Base-by-base conservation (phyloP, 2,113 vertebrate species). In the Halichoerus grypus region DNA sequence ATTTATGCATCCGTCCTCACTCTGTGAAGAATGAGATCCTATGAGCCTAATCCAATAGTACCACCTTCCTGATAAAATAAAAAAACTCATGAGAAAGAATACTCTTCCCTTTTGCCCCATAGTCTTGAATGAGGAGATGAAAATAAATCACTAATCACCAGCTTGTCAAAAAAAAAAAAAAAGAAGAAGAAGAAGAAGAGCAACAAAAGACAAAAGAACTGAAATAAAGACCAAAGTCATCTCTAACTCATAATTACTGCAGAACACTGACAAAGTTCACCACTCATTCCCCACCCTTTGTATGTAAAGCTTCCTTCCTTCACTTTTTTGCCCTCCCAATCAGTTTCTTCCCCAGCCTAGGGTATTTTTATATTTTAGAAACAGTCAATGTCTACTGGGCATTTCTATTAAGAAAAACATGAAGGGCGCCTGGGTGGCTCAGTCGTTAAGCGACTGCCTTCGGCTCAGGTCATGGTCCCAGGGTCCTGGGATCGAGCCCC, bases 361-460 rank as follows among this genome's bases (percentile, higher is more conserved):
- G 22, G 18, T 33, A 88, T 67, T 86, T 53, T 96, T 57, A 95
- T 36, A 84, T 63, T 92, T 93, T 63, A 80, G n/a, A 90, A 33
- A 69, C 11, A 13, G 33, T 14, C 83, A 91, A 83, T 36, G 83
- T 6, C 69, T 28, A 69, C 0, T 1, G 1, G 18, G 15, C 28
- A 46, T 72, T 67, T 84, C 87, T 28, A 8, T 33, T 67, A 10
- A 36, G 51, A n/a, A 63, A 91, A 55, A 26, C 1, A 1, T 7
- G 14, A 49, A 36, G 36, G 36, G 36, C 36, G 36, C 36, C 36
- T 36, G 36, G 36, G 36, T 36, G 36, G 36, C 36, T 36, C 36
- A 36, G 36, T 36, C 36, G 36, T 36, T 36, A 36, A 36, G 36
- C 36, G 36, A 36, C 36, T 36, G 36, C 36, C 36, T 36, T 36